Evolutionary conservation across 2,113 vertebrate genomes (phyloP), one percentile per base, ranked within the genome.

Genomic region (Neogale vison): DNA sequence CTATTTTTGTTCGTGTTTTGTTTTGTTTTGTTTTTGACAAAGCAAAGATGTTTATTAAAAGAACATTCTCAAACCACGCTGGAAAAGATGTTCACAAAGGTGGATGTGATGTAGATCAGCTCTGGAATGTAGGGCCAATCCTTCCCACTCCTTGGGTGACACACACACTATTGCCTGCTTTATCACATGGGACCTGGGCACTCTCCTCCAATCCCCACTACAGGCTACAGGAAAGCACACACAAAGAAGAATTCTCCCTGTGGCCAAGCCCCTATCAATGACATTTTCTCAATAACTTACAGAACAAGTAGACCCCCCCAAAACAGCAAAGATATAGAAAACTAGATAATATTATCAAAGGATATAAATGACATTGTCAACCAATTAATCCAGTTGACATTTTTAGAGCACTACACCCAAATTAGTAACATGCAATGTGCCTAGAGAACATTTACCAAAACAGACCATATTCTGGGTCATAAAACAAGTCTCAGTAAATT

Each of bases 351-450:
- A 20, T 36, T 14, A 61, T 13, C 59, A 61, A 61, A 11, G 59
- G 59, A 26, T 61, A 11, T 11, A 24, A 79, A 67, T 9, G 52
- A 52, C 8, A 31, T 21, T 7, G 4, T 36, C 29, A 72, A 34
- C 5, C 39, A 17, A 91, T 14, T 34, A 17, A 91, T 14, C 57
- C 7, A 50, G 47, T 2, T 20, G 26, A 17, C 11, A 18, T 39
- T 26, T 18, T 47, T 1, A 21, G 34, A 69, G 57, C 29, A 20
- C 50, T 8, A 15, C 7, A 72, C 17, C 15, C 71, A 24, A 47
- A 36, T 4, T 9, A 36, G 26, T 4, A 36, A 34, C 26, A 7
- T 0, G 4, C 1, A 42, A 67, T 14, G 39, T 7, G 9, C 14
- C 57, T 0, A 83, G 1, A 12, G 67, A 45, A 8, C 2, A 31